Evolutionary conservation across 1,140 invertebrate species (phyloP), one percentile per base, ranked within the genome.

Genomic region (Leucophenga varia): DNA sequence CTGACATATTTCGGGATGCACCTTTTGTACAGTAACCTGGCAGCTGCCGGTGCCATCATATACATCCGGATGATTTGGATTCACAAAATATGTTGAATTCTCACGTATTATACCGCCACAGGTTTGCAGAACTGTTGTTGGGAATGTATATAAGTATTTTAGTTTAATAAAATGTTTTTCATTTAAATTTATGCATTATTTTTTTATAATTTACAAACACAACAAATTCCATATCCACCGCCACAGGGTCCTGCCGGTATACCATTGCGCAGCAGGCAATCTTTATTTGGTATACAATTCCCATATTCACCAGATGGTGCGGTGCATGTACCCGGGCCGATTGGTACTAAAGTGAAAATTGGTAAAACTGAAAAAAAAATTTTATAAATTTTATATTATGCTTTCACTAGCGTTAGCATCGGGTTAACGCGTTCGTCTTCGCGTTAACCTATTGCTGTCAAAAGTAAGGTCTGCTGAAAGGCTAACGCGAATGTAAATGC

Each of bases 51-150:
- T 88, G 1, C 81, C 85, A 53, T 91, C 87, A 50, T 83, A 90
- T 1, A 79, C 64, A 8, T 82, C 81, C 2, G 90, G 90, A 76
- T 89, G 91, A 47, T 86, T 86, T 9, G 79, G 79, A 70, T 91
- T 91, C 4, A 91, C 88, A 60, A 93, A 93, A 64, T 90, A 90
- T 0, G 89, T 91, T 4, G 86, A 85, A 69, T 93, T 93, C 63
- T 90, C 85, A 13, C 80, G 78, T 1, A 87, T 87, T 2, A 81
- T 82, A 22, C 84, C 84, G 0, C 89, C 89, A 54, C 90, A 93
- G 1, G 85, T 83, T 16, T 82, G 81, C 50, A 88, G 81, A 69
- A 90, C 89, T 91, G 61, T 2, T 61, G 60, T n/a, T 45, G 54
- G n/a, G n/a, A n/a, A 48, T 34, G 8, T 18, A 35, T 21, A 42